Evolutionary conservation across 2,797 vertebrate genomes (phyloP).

Genomic region (Lacerta agilis): DNA sequence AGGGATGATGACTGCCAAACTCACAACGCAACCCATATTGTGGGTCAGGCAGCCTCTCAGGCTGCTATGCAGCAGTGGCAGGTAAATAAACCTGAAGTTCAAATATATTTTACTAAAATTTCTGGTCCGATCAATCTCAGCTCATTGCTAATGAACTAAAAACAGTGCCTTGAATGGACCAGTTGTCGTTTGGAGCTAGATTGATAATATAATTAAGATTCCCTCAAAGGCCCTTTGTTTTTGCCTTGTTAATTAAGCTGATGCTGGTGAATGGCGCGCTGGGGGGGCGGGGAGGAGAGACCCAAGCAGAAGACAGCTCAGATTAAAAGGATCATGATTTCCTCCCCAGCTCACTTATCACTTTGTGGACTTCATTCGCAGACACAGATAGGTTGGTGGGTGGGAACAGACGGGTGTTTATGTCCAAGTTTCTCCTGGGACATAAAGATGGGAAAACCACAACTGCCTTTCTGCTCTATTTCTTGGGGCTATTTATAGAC

Average conservation of each 20-base stretch:
- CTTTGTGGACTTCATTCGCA: background rate
- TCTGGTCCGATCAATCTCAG: slow-evolving; percentile 59
- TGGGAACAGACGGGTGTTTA: background rate
- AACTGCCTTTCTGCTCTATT: background rate
- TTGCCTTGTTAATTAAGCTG: slow-evolving; percentile 73
- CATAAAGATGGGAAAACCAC: background rate
- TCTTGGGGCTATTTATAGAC: background rate
- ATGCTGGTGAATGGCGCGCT: background rate
- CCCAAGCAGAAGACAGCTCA: slow-evolving; percentile 40
- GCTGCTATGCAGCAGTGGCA: background rate
- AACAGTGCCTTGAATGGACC: slow-evolving; percentile 61
- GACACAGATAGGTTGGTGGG: no score
- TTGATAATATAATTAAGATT: slow-evolving; percentile 73
- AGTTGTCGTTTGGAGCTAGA: slow-evolving; percentile 67
- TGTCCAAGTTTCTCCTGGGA: no score
- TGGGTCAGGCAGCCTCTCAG: no score
- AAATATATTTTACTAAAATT: background rate
- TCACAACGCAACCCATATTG: background rate
- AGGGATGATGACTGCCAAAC: no score
- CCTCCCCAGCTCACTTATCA: background rate
- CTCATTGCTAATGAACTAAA: slow-evolving; percentile 68
- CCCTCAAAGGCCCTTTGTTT: slow-evolving; percentile 65
- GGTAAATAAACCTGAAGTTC: background rate
- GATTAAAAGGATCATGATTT: background rate
- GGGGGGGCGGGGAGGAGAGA: background rate